Evolutionary conservation across 2,888 invertebrate species (phyloP), one percentile per base, ranked within the genome.

Genomic region (Drosophila subquinaria): DNA sequence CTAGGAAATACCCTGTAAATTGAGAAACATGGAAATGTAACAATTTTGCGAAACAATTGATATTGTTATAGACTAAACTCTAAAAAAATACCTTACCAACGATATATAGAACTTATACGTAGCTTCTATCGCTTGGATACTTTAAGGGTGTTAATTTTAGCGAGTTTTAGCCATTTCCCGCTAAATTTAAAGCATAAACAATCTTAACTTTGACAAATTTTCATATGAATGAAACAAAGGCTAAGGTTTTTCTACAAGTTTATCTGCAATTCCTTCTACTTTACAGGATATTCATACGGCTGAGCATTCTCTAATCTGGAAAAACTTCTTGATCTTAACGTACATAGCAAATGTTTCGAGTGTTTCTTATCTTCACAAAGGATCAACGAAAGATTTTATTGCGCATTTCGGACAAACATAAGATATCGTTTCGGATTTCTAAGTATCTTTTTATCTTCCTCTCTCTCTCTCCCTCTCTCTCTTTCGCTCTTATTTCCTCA

Each of bases 381-480:
- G 73, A 76, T 73, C 77, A 66, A 68, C 56, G 20, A 50, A 47
- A 61, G 73, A 73, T 69, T 76, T 76, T 76, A 76, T 76, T 76
- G 76, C 76, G 76, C 77, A 76, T 56, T 73, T 72, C 42, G 38
- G 59, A n/a, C 56, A 76, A 73, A 73, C 66, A 59, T 15, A 48
- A 76, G 73, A 69, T 77, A 76, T 33, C 52, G 73, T 66, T 66
- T 77, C 69, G 35, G 47, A 52, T 73, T 76, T 69, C 76, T 23
- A 57, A 69, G 76, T 76, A 72, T 50, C 15, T 15, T 40, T 50
- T 50, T 35, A 38, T n/a, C 45, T 48, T 33, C 2, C 20, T 43
- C 43, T 13, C 11, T 9, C 3, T 36, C 2, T 23, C 45, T 51
- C 10, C 15, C 36, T 30, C 20, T 27, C 27, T 5, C 1, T 23